Percentiles rank a stretch among this genome's conserved stretches.
These are phyloP conservation scores for Dreissena rostriformis DNA, from an alignment of 1,140 invertebrate species.

Conservation along the genomic window DNA sequence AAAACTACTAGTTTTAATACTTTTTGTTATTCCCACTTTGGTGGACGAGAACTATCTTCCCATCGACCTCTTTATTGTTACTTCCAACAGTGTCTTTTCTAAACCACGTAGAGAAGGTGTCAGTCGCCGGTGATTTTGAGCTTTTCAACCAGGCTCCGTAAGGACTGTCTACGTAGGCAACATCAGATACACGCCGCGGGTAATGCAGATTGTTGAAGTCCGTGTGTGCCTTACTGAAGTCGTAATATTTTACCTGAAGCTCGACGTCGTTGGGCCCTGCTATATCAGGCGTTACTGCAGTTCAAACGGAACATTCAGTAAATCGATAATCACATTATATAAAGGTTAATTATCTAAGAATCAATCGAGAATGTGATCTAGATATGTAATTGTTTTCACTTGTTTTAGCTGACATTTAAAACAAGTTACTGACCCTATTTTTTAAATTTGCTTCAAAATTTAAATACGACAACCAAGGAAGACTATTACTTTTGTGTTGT, in stretches of 20 bases:
- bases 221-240: conserved; percentile 44
- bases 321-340: no score
- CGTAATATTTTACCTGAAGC: conserved; percentile 31
- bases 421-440: no score
- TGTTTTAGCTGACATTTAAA: no score
- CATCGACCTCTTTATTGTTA: conserved; percentile 4
- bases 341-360: no score
- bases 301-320: no score
- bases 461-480: no score
- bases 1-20: neutral
- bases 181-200: conserved; percentile 11
- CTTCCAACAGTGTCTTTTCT: neutral
- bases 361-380: no score
- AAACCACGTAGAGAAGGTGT: conserved; percentile 60
- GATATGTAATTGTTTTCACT: no score
- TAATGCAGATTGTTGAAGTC: conserved; percentile 55
- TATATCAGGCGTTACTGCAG: conserved; percentile 1
- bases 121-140: conserved; percentile 41
- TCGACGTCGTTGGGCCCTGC: conserved; percentile 32
- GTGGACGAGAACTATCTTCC: neutral
- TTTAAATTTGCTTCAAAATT: no score
- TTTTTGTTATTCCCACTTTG: neutral
- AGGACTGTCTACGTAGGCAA: conserved; percentile 60
- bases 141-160: conserved; percentile 60
- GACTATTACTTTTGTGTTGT: no score